phyloP scores from a whole-genome alignment of 1,140 invertebrate species.

The Drosophila kurseongensis region DNA sequence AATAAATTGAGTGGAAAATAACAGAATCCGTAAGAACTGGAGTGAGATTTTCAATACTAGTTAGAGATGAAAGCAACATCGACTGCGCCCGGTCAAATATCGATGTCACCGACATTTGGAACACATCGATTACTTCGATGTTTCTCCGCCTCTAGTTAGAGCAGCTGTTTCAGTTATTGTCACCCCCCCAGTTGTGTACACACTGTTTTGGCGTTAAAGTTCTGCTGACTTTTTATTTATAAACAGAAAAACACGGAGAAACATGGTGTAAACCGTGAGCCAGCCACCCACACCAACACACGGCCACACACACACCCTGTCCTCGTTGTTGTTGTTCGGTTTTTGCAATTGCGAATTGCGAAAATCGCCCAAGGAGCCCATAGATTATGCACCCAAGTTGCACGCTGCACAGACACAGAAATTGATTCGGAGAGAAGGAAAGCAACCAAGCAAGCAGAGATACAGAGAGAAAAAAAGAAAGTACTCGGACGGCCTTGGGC shows the following conservation, averaged over 20 bases:
- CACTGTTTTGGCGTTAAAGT: constrained; percentile 42
- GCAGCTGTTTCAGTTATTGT: constrained; percentile 47
- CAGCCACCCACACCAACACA: constrained; percentile 31
- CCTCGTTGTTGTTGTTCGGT: constrained; percentile 14
- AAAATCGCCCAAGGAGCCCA: constrained; percentile 7
- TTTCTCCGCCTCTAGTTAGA: too few relatives aligned
- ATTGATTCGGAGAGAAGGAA: constrained; percentile 53
- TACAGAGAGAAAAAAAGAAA: constrained; percentile 62
- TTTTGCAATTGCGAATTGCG: constrained; percentile 4
- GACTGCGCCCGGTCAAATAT: too few relatives aligned
- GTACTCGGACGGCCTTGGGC: constrained; percentile 63
- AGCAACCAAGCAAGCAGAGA: constrained; percentile 20
- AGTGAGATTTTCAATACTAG: too few relatives aligned
- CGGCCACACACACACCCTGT: constrained; percentile 3
- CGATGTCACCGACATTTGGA: too few relatives aligned
- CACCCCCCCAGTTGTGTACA: constrained; percentile 29
- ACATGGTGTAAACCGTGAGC: constrained; percentile 36
- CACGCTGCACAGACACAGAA: constrained; percentile 40
- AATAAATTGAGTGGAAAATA: too few relatives aligned
- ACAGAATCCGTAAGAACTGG: too few relatives aligned
- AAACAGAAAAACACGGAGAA: constrained; percentile 51
- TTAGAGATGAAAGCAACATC: too few relatives aligned
- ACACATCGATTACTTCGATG: too few relatives aligned
- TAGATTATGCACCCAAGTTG: constrained; percentile 40
- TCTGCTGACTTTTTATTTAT: constrained; percentile 48